Conservation (phyloP, 2,888 invertebrate species). For the Lasioglossum oenotherae region DNA sequence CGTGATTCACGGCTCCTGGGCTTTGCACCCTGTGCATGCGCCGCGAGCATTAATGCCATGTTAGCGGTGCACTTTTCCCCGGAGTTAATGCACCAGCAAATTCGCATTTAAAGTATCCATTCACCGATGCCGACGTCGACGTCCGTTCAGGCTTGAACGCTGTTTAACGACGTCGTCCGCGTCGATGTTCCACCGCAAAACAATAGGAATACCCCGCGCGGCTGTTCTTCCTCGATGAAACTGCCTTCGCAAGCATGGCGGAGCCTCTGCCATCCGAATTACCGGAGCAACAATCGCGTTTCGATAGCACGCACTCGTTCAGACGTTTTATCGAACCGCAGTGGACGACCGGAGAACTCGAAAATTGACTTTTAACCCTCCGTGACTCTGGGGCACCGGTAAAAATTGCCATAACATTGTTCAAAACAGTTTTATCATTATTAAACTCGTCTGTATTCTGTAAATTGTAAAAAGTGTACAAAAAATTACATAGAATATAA, state of each 20-base stretch:
- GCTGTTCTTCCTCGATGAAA: not conserved
- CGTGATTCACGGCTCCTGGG: slow-evolving; percentile 65
- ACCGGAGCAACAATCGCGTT: not conserved
- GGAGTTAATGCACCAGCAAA: slow-evolving; percentile 72
- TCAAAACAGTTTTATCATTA: too few species aligned
- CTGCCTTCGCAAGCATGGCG: too few species aligned
- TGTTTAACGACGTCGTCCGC: slow-evolving; percentile 63
- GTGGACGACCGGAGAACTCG: too few species aligned
- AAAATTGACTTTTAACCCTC: too few species aligned
- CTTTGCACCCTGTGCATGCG: slow-evolving; percentile 57
- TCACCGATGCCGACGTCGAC: slow-evolving; percentile 46
- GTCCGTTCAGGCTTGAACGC: slow-evolving; percentile 55
- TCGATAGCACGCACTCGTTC: not conserved
- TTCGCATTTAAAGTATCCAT: slow-evolving; percentile 71
- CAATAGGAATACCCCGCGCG: not conserved
- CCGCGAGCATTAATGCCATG: slow-evolving; percentile 67
- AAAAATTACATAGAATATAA: too few species aligned
- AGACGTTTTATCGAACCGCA: too few species aligned
- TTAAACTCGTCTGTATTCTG: too few species aligned
- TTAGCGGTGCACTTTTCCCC: slow-evolving; percentile 67
- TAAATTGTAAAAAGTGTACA: too few species aligned
- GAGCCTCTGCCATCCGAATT: not conserved
- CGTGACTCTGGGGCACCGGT: too few species aligned
- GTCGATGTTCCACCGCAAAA: slow-evolving; percentile 16
- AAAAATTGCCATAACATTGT: too few species aligned